Percentiles rank a stretch among this genome's conserved stretches.
These are phyloP conservation scores for Cnemophilus loriae DNA, from an alignment of 2,113 vertebrate species.

Conservation along the genomic window DNA sequence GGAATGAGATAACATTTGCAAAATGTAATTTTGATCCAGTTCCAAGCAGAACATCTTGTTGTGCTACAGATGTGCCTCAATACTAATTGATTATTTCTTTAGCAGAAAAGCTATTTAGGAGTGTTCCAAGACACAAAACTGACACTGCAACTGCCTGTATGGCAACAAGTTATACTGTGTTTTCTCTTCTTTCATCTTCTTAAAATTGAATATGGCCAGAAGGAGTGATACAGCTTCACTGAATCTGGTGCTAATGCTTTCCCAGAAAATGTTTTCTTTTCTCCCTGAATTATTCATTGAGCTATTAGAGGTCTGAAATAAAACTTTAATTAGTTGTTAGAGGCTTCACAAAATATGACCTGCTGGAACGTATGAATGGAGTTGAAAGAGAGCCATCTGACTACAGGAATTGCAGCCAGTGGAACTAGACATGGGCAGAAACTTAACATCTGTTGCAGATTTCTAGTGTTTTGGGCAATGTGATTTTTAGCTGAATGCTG, in stretches of 20 bases:
- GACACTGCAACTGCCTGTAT: background rate
- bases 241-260: constrained; percentile 69
- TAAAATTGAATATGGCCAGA: constrained; percentile 31
- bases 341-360: constrained; percentile 61
- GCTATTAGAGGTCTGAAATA: constrained; percentile 68
- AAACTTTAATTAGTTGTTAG: constrained; percentile 70
- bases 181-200: background rate
- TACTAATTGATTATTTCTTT: constrained; percentile 53
- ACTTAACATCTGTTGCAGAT: background rate
- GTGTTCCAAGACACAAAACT: background rate
- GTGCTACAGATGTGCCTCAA: constrained; percentile 47
- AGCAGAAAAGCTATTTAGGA: constrained; percentile 37
- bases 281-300: constrained; percentile 75
- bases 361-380: constrained; percentile 32
- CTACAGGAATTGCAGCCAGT: constrained; percentile 7
- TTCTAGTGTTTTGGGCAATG: background rate
- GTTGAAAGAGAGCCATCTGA: constrained; percentile 12
- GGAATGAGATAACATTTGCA: constrained; percentile 30
- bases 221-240: constrained; percentile 28
- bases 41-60: constrained; percentile 53
- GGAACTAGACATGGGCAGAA: background rate
- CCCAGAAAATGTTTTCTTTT: constrained; percentile 76
- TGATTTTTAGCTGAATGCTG: background rate
- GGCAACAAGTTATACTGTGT: background rate
- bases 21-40: constrained; percentile 45